A percentile compares a stretch with the other conserved stretches of the same genome.
Conservation (phyloP, 2,113 vertebrate species). For the Hirundichthys speculiger region DNA sequence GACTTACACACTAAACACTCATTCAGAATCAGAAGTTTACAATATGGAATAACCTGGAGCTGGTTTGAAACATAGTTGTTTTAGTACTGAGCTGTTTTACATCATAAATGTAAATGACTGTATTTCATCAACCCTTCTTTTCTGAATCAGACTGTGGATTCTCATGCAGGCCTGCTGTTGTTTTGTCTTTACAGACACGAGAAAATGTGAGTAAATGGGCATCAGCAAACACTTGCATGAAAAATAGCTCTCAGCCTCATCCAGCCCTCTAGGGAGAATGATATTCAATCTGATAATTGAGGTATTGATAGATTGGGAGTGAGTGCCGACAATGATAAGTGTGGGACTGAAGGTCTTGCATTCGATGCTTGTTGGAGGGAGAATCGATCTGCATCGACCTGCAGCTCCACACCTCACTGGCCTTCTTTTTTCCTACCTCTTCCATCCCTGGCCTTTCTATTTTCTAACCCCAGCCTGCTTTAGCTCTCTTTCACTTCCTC, state of each 20-base stretch:
- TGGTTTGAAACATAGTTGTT: too few relatives aligned
- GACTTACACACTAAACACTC: too few relatives aligned
- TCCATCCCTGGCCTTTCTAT: constrained; percentile 6
- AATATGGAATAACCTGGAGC: too few relatives aligned
- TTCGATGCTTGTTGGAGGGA: constrained; percentile 49
- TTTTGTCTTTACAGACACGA: constrained; percentile 7
- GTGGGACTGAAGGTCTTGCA: constrained; percentile 58
- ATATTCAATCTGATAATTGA: constrained; percentile 70
- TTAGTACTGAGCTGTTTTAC: too few relatives aligned
- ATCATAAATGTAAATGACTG: too few relatives aligned
- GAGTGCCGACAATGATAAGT: constrained; percentile 68
- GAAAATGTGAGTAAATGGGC: constrained; percentile 23
- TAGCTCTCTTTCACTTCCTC: neutral
- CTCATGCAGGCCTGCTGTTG: constrained; percentile 3
- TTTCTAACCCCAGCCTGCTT: constrained; percentile 1
- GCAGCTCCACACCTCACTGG: constrained; percentile 35
- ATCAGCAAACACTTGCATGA: constrained; percentile 33
- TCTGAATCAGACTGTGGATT: neutral
- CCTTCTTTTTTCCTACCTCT: constrained; percentile 17
- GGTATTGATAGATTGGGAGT: constrained; percentile 56
- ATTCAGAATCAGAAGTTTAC: too few relatives aligned
- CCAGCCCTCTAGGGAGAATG: constrained; percentile 28
- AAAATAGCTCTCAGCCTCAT: constrained; percentile 31
- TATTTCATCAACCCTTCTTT: too few relatives aligned
- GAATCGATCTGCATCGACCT: constrained; percentile 55